These are phyloP conservation scores for Meteorus sp. DNA, from an alignment of 1,140 invertebrate genomes.

Conservation along the genomic window DNA sequence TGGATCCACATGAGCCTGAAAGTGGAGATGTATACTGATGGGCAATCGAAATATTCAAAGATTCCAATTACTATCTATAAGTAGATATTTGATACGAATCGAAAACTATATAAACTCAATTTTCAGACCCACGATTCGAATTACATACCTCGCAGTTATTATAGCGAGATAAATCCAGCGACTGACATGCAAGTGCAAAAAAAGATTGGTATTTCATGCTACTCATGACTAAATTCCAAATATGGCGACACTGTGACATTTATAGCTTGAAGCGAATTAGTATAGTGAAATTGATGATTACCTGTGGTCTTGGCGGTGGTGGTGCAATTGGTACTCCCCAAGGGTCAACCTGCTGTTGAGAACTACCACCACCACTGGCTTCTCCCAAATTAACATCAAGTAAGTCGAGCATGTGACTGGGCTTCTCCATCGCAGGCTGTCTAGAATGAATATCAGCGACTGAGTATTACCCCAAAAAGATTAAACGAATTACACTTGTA, in stretches of 20 bases:
- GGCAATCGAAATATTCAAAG: too few relatives aligned
- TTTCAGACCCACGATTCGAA: background rate
- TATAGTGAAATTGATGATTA: constrained; percentile 33
- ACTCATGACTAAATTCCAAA: constrained; percentile 25
- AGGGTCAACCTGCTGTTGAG: constrained; percentile 61
- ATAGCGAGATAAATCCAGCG: constrained; percentile 50
- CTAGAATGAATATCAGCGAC: constrained; percentile 31
- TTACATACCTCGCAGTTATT: constrained; percentile 44
- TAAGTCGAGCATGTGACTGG: constrained; percentile 79
- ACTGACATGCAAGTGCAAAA: constrained; percentile 47
- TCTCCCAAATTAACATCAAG: constrained; percentile 78
- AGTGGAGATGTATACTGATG: constrained; percentile 24
- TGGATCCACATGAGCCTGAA: constrained; percentile 59
- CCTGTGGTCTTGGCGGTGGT: constrained; percentile 57
- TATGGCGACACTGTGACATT: constrained; percentile 11
- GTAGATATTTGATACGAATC: background rate
- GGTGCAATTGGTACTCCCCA: constrained; percentile 70
- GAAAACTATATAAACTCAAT: background rate
- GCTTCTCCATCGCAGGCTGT: constrained; percentile 55
- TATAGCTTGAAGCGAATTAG: constrained; percentile 29
- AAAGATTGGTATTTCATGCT: constrained; percentile 41
- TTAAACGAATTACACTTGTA: background rate
- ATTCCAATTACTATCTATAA: background rate
- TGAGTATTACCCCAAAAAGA: background rate
- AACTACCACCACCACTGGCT: constrained; percentile 50